Conservation (phyloP, 2,888 invertebrate genomes). For the Maniola hyperantus region DNA sequence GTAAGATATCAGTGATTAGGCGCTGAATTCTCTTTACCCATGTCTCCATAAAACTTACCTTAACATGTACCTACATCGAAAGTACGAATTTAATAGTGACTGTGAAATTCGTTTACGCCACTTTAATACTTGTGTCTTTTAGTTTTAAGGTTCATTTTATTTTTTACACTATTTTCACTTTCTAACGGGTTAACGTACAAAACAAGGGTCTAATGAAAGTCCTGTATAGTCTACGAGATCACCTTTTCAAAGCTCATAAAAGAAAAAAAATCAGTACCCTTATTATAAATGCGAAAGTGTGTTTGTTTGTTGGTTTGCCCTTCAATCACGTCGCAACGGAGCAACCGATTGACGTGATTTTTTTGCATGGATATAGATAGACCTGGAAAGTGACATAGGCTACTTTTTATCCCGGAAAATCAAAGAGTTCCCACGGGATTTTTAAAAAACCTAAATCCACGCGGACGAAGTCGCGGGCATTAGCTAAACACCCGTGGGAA, state of each 20-base stretch:
- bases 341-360: no score
- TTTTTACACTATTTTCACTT: constrained; percentile 8
- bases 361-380: no score
- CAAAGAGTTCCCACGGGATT: no score
- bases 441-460: no score
- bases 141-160: constrained; percentile 6
- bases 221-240: constrained; percentile 14
- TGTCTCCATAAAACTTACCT: constrained; percentile 33
- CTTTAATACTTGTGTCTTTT: not conserved
- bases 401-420: no score
- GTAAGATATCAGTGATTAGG: constrained; percentile 1
- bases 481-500: no score
- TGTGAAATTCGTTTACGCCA: constrained; percentile 12
- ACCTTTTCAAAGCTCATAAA: not conserved
- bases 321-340: no score
- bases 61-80: constrained; percentile 20
- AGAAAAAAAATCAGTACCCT: no score
- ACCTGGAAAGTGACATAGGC: no score
- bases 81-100: constrained; percentile 20
- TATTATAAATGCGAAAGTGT: no score
- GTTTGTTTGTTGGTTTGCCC: no score
- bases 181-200: constrained; percentile 19
- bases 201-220: constrained; percentile 32
- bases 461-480: no score
- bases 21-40: constrained; percentile 28